Evolutionary conservation across 2,888 invertebrate genomes (phyloP), one percentile per base, ranked within the genome.

Genomic region (Himalopsyche tibetana): DNA sequence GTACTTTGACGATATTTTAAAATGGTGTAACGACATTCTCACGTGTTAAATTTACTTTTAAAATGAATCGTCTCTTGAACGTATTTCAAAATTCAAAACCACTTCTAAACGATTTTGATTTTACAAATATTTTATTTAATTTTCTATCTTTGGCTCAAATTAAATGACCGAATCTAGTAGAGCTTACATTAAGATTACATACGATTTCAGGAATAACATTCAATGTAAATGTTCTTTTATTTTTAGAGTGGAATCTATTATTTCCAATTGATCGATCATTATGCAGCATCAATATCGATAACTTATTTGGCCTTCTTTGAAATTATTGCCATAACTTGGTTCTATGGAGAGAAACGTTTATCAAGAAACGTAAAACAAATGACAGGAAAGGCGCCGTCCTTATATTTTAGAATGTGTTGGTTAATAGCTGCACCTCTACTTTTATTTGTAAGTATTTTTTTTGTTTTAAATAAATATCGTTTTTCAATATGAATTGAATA

Each of bases 251-350:
- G 98, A 89, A 98, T 98, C 91, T 98, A 96, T 91, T 96, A 96
- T 90, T 97, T 98, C 91, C 98, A 98, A 93, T 91, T 98, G 89
- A 96, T 98, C 94, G 98, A 98, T 91, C 97, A 97, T 90, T 98
- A 98, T 91, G 97, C 98, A n/a, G 97, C 98, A 28, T 97, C 97
- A 80, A 96, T 98, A 89, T 97, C 98, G 85, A 96, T 98, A 84
- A 96, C 98, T 93, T 98, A 97, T 91, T 94, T 98, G 89, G 98
- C 98, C 55, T 98, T 98, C 92, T 98, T 98, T 90, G 98, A 98
- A 94, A 96, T 98, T 82, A 96, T 98, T 84, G 98, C 96, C 11
- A 95, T 98, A 87, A 95, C 97, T 6, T 98, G 98, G 98, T 96
- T 97, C 90, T 98, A 98, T 90, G 98, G 98, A 56, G 96, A 96